A percentile compares a stretch with the other conserved stretches of the same genome.
These are phyloP conservation scores for Pycnomerus fuliginosus DNA, from an alignment of 2,888 invertebrate genomes.

Conservation along the genomic window DNA sequence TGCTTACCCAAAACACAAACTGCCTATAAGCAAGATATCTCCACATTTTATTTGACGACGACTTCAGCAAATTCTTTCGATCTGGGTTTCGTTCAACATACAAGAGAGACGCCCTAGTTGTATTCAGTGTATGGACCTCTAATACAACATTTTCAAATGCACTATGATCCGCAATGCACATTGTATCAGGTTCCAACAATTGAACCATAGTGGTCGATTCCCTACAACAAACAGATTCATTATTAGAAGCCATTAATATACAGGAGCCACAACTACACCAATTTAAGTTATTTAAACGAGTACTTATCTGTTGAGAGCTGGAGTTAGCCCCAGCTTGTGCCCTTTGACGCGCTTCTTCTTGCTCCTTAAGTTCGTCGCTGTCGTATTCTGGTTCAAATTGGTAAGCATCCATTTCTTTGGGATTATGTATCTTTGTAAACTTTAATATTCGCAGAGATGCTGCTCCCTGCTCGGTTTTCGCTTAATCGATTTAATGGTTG, in stretches of 20 bases:
- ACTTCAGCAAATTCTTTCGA: background rate
- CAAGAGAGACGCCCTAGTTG: background rate
- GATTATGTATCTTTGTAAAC: too few relatives aligned
- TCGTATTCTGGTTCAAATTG: background rate
- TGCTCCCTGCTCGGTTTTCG: too few relatives aligned
- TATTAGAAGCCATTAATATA: background rate
- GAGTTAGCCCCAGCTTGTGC: background rate
- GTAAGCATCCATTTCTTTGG: too few relatives aligned
- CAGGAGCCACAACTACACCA: conserved; percentile 1
- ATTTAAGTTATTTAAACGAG: background rate
- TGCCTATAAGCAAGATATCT: too few relatives aligned
- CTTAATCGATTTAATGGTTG: too few relatives aligned
- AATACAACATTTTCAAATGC: background rate
- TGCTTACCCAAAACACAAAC: background rate
- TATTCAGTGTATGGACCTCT: background rate
- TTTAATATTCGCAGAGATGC: too few relatives aligned
- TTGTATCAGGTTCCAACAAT: background rate
- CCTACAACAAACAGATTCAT: background rate
- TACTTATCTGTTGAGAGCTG: background rate
- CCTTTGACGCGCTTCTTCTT: too few relatives aligned
- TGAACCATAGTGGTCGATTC: background rate
- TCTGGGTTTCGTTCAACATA: background rate
- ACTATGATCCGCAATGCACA: background rate
- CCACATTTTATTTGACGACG: too few relatives aligned
- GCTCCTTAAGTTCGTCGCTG: too few relatives aligned